These are phyloP conservation scores for Gnathonemus longibarbis DNA, from an alignment of 2,113 vertebrate species.

Conservation along the genomic window DNA sequence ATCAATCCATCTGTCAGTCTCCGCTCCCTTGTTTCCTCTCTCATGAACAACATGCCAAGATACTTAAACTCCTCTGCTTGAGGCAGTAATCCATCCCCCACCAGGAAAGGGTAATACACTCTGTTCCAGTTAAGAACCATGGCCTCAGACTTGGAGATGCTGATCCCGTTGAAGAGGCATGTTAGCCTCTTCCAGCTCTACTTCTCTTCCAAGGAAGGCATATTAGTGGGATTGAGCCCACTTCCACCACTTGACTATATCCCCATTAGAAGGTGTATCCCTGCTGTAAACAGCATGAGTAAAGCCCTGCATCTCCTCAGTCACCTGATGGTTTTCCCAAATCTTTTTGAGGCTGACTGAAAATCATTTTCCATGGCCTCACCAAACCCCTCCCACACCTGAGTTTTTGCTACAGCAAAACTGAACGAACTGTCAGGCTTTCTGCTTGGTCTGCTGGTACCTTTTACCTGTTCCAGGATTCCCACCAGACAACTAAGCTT, in stretches of 20 bases:
- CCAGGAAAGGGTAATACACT: not conserved
- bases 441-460: not conserved
- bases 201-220: not conserved
- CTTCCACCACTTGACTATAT: not conserved
- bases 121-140: not conserved
- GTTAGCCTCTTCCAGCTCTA: not conserved
- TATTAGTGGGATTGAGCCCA: not conserved
- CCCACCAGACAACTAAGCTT: not conserved
- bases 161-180: no score
- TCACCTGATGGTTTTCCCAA: not conserved
- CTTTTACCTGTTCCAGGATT: not conserved
- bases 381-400: not conserved
- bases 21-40: not conserved
- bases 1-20: not conserved
- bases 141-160: not conserved
- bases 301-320: not conserved
- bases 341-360: not conserved
- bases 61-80: not conserved
- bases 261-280: not conserved
- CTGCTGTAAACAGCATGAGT: not conserved
- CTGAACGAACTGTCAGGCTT: not conserved
- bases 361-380: not conserved
- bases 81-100: not conserved
- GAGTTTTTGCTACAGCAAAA: not conserved
- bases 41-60: not conserved